Percentiles rank a stretch among this genome's conserved stretches.
Conservation (phyloP, 2,888 invertebrate species). For the Hemicrepidius hirtus region DNA sequence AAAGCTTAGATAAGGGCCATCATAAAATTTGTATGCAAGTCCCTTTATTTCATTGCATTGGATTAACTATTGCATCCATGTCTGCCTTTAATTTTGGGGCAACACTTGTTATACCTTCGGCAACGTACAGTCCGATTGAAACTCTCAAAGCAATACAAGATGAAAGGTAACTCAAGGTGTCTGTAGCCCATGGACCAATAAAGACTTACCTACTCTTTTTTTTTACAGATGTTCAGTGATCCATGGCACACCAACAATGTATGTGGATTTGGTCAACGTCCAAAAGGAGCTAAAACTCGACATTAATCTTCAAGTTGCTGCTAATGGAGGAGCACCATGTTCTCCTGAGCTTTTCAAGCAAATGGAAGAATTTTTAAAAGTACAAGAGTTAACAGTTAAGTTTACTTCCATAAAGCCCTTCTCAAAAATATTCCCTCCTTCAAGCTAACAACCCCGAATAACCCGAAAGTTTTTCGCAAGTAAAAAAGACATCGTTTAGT, state of each 20-base stretch:
- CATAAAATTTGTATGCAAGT: slow-evolving; percentile 79
- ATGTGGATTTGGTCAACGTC: slow-evolving; percentile 81
- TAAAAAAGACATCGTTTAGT: too few species aligned
- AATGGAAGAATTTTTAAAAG: slow-evolving; percentile 72
- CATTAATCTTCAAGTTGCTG: slow-evolving; percentile 74
- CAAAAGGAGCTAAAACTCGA: slow-evolving; percentile 72
- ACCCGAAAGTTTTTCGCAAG: too few species aligned
- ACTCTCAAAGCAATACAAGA: slow-evolving; percentile 72
- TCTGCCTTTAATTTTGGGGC: slow-evolving; percentile 77
- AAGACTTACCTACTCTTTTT: too few species aligned
- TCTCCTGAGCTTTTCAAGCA: slow-evolving; percentile 77
- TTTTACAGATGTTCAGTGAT: slow-evolving; percentile 77
- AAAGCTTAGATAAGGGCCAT: slow-evolving; percentile 71
- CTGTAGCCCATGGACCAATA: too few species aligned
- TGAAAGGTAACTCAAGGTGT: slow-evolving; percentile 36
- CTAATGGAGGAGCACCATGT: slow-evolving; percentile 84
- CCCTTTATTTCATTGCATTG: slow-evolving; percentile 90
- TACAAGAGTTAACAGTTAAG: slow-evolving; percentile 73
- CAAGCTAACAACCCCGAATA: too few species aligned
- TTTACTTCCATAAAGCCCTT: too few species aligned
- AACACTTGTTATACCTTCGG: slow-evolving; percentile 77
- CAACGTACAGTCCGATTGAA: slow-evolving; percentile 77
- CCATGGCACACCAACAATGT: slow-evolving; percentile 92
- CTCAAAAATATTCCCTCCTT: too few species aligned
- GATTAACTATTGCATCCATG: slow-evolving; percentile 79